Base-by-base conservation (phyloP, 1,140 invertebrate genomes). In the Drosophila nebulosa region DNA sequence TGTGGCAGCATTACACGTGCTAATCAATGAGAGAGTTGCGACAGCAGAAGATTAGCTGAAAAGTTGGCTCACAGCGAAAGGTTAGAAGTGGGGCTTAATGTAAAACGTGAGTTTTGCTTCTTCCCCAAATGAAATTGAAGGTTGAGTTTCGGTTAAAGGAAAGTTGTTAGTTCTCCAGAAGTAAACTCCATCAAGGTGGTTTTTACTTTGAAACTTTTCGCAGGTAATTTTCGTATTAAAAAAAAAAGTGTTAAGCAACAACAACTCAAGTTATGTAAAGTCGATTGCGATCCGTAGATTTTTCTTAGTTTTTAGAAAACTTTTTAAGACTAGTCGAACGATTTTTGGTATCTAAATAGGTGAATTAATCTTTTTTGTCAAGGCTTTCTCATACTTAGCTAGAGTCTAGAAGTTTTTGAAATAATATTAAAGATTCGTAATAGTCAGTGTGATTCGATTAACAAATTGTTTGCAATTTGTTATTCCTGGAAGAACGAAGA, bases 1-100 rank as follows among this genome's bases (percentile, higher is more conserved):
- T 30, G 71, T 18, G 70, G 30, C 50, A 74, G 63, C 74, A 74
- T 74, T 74, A 74, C 63, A 74, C 66, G 71, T 74, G 71, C 71
- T 74, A 74, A 74, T 74, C 71, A 74, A 74, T 74, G 71, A 63
- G 36, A 56, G 56, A 35, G 74, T 67, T 12, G 21, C 32, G 42
- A 53, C 42, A 24, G 18, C 30, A 18, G 52, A 55, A 55, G 52
- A 55, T 55, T 55, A 55, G 52, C 52, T 55, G 3, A 55, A 55
- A 55, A 53, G 52, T 53, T 26, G 26, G 27, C 39, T 46, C 39
- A 21, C 16, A 46, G 39, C 39, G 39, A 46, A 46, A 46, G 39
- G 39, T 46, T 46, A 46, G 39, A 46, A 46, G 16, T 46, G 39
- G 39, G 39, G 6, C 14, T 46, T 46, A 46, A 46, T 46, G 39